Base-by-base conservation (phyloP, 2,113 vertebrate genomes). In the Heliornis fulica region DNA sequence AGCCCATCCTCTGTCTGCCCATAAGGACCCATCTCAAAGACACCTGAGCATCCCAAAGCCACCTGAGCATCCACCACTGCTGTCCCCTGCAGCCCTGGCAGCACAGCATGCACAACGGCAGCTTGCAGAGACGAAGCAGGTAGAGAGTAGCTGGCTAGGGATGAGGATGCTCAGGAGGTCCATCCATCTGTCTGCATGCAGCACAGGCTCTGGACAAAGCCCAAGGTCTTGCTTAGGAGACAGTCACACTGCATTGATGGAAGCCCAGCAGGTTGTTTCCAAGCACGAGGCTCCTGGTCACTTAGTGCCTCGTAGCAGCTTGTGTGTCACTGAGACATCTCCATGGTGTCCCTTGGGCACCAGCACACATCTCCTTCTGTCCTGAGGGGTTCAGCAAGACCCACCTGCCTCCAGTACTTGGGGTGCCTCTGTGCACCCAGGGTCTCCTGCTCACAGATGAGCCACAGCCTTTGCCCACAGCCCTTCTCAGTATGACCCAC, bases 81-180 rank as follows among this genome's bases (percentile, higher is more conserved):
- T 56, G 15, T 32, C 26, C 22, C 15, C 13, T 60, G 23, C 28
- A 50, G n/a, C 10, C 41, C 11, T 34, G 50, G 32, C 38, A 56
- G 41, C 29, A 21, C 1, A 0, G 13, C 2, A 0, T 12, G 21
- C 36, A 18, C 3, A 1, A 15, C 18, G n/a, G 21, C 26, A 22
- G 60, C 31, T 41, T 45, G n/a, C 29, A 69, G 48, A n/a, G 29
- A 8, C 43, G 40, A 25, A 48, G 38, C 28, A 57, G 11, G 7
- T 32, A 21, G 40, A 59, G 29, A 32, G 22, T 4, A 1, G 13
- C 26, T 38, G 31, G 9, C 19, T 21, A 9, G 19, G 31, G 31
- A 38, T 10, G 29, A 17, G 8, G 48, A 8, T n/a, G 15, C 25
- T 64, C 5, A 4, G 38, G 14, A 46, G 31, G n/a, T 34, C 38